A percentile compares a stretch with the other conserved stretches of the same genome.
These are phyloP conservation scores for Antitype chi DNA, from an alignment of 2,888 invertebrate genomes.

Conservation along the genomic window DNA sequence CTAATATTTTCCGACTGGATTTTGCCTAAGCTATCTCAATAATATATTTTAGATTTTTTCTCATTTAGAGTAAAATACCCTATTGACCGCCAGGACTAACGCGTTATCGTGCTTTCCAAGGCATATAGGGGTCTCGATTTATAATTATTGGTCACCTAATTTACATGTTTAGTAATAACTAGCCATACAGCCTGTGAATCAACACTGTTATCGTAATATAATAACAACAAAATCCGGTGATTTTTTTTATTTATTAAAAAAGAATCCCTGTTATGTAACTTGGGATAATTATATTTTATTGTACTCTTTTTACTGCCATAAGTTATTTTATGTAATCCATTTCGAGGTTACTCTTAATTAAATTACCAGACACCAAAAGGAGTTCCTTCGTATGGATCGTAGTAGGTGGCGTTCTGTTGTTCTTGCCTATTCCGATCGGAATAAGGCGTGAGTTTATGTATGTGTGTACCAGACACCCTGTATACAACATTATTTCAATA, in stretches of 20 bases:
- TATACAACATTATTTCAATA: constrained; percentile 17
- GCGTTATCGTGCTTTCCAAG: background rate
- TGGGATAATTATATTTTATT: background rate
- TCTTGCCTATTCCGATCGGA: too few species aligned
- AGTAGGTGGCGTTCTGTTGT: too few species aligned
- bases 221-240: background rate
- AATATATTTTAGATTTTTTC: too few species aligned
- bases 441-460: too few species aligned
- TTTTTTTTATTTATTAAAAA: background rate
- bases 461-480: background rate
- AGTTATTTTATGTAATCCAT: background rate
- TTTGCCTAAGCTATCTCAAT: too few species aligned
- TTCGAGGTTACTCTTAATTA: background rate
- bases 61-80: too few species aligned
- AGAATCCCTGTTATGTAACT: background rate
- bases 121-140: too few species aligned
- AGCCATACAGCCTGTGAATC: background rate
- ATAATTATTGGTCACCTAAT: accelerated
- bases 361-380: background rate
- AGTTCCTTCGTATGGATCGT: too few species aligned
- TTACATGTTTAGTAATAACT: background rate
- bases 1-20: too few species aligned
- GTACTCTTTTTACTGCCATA: background rate
- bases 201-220: background rate
- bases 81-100: background rate